These are phyloP conservation scores for Drosophila pachea DNA, from an alignment of 1,140 invertebrate genomes.

Conservation along the genomic window DNA sequence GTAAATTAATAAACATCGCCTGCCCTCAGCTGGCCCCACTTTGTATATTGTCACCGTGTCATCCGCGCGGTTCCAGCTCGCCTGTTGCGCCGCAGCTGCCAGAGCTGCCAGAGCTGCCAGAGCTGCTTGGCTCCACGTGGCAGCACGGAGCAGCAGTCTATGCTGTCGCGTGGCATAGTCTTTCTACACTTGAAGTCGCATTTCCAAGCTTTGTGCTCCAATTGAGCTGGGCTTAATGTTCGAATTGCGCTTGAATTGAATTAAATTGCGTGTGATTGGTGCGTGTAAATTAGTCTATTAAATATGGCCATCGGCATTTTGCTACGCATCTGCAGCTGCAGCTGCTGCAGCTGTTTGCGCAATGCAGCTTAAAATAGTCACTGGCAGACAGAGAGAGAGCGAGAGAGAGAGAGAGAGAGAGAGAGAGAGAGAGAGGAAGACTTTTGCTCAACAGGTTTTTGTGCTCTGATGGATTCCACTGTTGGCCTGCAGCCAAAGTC, in stretches of 20 bases:
- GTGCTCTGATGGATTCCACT: slow-evolving; percentile 5
- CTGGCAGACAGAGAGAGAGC: no score
- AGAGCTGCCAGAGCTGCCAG: background rate
- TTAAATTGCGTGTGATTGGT: slow-evolving; percentile 67
- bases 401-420: no score
- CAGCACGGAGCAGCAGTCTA: slow-evolving; percentile 43
- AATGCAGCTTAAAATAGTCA: slow-evolving; percentile 37
- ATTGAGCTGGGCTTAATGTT: slow-evolving; percentile 33
- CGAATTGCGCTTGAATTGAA: slow-evolving; percentile 61
- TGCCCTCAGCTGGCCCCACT: slow-evolving; percentile 1
- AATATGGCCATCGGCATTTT: slow-evolving; percentile 14
- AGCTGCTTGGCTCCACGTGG: slow-evolving; percentile 53
- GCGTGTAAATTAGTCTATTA: slow-evolving; percentile 68
- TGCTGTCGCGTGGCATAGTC: slow-evolving; percentile 26
- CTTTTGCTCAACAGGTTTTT: slow-evolving; percentile 58
- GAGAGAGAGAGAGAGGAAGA: no score
- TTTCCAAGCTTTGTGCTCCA: slow-evolving; percentile 20
- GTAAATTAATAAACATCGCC: slow-evolving; percentile 35
- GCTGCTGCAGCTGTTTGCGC: slow-evolving; percentile 13
- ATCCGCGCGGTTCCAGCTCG: background rate
- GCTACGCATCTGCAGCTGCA: no score
- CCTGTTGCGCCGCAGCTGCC: background rate
- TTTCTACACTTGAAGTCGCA: background rate
- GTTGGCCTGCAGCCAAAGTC: slow-evolving; percentile 45
- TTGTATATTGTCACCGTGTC: slow-evolving; percentile 7